Evolutionary conservation across 1,140 invertebrate genomes (phyloP).

Genomic region (Danaus melanippus): DNA sequence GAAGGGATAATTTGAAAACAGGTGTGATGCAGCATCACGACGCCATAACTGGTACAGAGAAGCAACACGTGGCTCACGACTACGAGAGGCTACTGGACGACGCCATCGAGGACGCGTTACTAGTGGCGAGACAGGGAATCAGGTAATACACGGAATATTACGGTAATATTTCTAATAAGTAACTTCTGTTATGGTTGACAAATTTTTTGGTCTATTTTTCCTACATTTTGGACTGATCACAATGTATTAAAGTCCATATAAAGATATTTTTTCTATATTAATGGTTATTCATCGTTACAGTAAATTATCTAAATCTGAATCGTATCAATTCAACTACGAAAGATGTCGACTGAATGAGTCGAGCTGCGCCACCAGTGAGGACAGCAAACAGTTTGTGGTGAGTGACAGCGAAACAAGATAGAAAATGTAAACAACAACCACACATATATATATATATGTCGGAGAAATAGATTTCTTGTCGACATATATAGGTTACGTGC

Average conservation of each 20-base stretch:
- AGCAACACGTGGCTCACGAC: slow-evolving; percentile 90
- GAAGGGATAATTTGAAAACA: slow-evolving; percentile 38
- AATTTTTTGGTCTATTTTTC: no score
- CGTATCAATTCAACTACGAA: slow-evolving; percentile 26
- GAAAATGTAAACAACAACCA: no score
- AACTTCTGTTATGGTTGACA: no score
- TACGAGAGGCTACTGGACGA: slow-evolving; percentile 74
- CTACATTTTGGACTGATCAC: no score
- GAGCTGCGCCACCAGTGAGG: slow-evolving; percentile 72
- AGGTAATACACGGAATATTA: no score
- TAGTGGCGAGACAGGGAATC: slow-evolving; percentile 32
- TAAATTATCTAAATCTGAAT: slow-evolving; percentile 29
- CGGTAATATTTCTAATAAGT: no score
- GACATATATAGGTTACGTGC: no score
- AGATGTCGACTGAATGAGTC: slow-evolving; percentile 51
- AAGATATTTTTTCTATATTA: no score
- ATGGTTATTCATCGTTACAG: slow-evolving; percentile 18
- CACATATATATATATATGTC: no score
- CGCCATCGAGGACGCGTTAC: slow-evolving; percentile 35
- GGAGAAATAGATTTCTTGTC: no score
- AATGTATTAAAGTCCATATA: no score
- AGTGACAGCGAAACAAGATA: slow-evolving; percentile 15
- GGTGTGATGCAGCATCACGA: slow-evolving; percentile 95
- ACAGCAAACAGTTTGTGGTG: slow-evolving; percentile 74
- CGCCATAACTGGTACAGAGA: slow-evolving; percentile 91